Conservation (phyloP, 2,888 invertebrate species). For the Leptopterna dolabrata region DNA sequence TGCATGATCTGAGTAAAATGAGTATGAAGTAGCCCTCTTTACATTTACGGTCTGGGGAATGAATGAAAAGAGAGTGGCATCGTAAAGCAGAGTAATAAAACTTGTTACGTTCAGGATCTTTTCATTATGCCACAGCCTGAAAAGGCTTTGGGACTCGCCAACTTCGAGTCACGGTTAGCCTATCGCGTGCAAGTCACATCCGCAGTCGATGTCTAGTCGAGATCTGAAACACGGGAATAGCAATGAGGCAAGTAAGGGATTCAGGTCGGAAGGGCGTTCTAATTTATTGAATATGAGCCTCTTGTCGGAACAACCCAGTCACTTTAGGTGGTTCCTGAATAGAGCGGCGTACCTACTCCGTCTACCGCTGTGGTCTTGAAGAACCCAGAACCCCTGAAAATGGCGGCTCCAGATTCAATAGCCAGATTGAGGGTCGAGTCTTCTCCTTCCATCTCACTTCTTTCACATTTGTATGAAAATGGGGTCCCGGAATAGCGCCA, state of each 20-base stretch:
- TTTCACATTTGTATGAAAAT: constrained; percentile 46
- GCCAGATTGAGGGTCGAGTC: constrained; percentile 27
- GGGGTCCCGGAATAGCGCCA: constrained; percentile 16
- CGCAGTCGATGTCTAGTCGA: not conserved
- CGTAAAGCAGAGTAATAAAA: no score
- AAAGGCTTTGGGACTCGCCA: no score
- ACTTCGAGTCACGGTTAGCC: no score
- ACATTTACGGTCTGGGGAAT: no score
- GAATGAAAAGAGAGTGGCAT: no score
- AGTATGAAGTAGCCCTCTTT: no score
- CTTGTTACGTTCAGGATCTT: no score
- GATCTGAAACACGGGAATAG: not conserved
- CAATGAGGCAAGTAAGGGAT: not conserved
- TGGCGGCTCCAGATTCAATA: constrained; percentile 31
- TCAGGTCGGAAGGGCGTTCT: not conserved
- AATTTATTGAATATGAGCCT: constrained; percentile 7
- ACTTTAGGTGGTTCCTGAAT: not conserved
- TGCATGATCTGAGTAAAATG: no score
- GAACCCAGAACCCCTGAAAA: not conserved
- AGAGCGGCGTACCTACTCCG: not conserved
- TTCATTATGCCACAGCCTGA: no score
- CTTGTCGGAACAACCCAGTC: not conserved
- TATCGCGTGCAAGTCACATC: not conserved
- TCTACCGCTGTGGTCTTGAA: not conserved
- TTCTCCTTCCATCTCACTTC: constrained; percentile 21